Base-by-base conservation (phyloP, 2,888 invertebrate genomes). In the Helleia helle region DNA sequence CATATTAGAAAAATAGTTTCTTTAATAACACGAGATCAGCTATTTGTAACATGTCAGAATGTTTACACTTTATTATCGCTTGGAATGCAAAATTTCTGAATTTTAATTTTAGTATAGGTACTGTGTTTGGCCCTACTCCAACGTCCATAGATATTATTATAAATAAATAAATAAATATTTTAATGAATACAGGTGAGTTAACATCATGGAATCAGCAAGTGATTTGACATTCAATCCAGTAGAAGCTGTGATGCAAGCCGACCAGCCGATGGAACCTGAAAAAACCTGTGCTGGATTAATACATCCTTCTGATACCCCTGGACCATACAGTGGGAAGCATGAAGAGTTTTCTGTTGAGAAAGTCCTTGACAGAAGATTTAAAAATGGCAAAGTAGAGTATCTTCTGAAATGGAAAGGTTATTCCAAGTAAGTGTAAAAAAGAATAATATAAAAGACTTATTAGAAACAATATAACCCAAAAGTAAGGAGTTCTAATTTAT, bases 271-370 rank as follows among this genome's bases (percentile, higher is more conserved):
- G 58, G 64, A 64, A 12, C 51, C 59, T 2, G 55, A 52, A 4
- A 49, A 47, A 39, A 25, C 31, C 4, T 6, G 8, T 25, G 44
- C n/a, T n/a, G n/a, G n/a, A n/a, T n/a, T n/a, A 22, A 22, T 41
- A 30, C 2, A 28, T 25, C 42, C 52, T 0, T 11, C 50, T 3
- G 47, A 51, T 25, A 41, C 39, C 7, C 41, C 46, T 1, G 67
- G 65, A 0, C 70, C 71, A 5, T 62, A 62, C 40, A 65, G 72
- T 13, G 79, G 75, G 0, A 79, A 66, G 55, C 81, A 74, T 26
- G 91, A 93, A 52, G 93, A 92, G 54, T 91, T 88, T 57, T 89
- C 90, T 1, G 93, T 93, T 0, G 93, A 93, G 59, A 92, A 91
- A 59, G 90, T 93, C 14, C 68, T 93, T 11, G 91, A 92, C 58